Evolutionary conservation across 2,113 vertebrate species (phyloP).

Genomic region (Desmodus rotundus): DNA sequence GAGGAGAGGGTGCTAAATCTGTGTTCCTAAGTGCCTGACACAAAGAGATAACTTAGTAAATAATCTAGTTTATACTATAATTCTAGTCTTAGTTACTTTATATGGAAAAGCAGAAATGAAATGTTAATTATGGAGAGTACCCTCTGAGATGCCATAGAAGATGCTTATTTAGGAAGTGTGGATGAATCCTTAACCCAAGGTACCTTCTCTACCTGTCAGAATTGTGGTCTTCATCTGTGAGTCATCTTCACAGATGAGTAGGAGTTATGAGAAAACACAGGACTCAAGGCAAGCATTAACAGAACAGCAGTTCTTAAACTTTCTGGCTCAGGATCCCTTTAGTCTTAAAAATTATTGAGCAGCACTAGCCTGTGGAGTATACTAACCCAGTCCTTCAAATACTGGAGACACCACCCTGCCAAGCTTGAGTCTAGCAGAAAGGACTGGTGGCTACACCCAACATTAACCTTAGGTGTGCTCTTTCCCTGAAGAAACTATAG

Average conservation of each 20-base stretch:
- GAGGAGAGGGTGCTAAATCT: not conserved
- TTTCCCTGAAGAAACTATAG: not conserved
- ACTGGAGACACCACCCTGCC: not conserved
- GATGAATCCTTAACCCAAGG: not conserved
- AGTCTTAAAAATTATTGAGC: constrained; percentile 21
- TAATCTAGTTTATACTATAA: not conserved
- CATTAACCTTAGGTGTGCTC: not conserved
- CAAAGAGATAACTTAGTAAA: constrained; percentile 4
- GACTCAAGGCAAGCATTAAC: not conserved
- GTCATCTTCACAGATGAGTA: not conserved
- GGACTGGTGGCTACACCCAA: not conserved
- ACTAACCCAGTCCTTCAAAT: not conserved
- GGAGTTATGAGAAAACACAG: not conserved
- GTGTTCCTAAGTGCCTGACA: not conserved
- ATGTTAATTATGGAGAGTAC: not conserved
- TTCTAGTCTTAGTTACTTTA: constrained; percentile 6
- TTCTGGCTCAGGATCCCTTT: not conserved
- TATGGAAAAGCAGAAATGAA: constrained; percentile 39
- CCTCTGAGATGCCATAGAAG: not conserved
- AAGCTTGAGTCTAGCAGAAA: not conserved
- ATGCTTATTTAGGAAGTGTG: constrained; percentile 16
- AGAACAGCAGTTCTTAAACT: not conserved
- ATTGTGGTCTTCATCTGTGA: not conserved
- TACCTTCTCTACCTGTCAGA: not conserved
- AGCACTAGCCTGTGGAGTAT: not conserved